phyloP scores from a whole-genome alignment of 2,113 vertebrate species.

The Sigmodon hispidus region DNA sequence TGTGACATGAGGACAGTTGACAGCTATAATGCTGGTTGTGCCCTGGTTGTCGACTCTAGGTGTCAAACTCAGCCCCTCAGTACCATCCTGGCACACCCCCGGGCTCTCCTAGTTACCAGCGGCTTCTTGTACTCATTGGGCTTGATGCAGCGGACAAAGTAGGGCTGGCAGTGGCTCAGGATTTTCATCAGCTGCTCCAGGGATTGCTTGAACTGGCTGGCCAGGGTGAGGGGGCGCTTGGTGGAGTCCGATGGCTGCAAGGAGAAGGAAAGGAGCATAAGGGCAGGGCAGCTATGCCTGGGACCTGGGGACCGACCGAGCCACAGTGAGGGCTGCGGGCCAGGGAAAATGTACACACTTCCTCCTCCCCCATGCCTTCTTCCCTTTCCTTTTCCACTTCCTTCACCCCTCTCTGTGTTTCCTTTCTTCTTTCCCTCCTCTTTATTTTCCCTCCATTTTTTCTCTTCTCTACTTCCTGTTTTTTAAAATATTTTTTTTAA shows the following conservation, averaged over 20 bases:
- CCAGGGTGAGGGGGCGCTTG: conserved; percentile 90
- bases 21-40: not conserved
- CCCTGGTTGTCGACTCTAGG: not conserved
- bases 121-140: conserved; percentile 98
- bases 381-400: too few relatives aligned
- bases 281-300: not conserved
- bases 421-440: too few relatives aligned
- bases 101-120: conserved; percentile 86
- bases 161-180: conserved; percentile 92
- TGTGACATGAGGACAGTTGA: not conserved
- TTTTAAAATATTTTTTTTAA: too few relatives aligned
- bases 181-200: conserved; percentile 97
- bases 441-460: too few relatives aligned
- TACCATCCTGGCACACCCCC: rapidly evolving
- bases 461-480: not conserved
- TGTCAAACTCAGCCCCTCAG: not conserved
- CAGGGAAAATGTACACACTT: not conserved
- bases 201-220: conserved; percentile 95
- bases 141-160: conserved; percentile 98
- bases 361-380: too few relatives aligned
- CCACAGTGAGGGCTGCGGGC: not conserved
- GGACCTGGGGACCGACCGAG: too few relatives aligned
- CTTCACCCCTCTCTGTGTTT: too few relatives aligned
- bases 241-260: conserved; percentile 86
- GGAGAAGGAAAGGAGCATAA: not conserved